Evolutionary conservation across 2,113 vertebrate genomes (phyloP).

Genomic region (Myrmophylax atrothorax): DNA sequence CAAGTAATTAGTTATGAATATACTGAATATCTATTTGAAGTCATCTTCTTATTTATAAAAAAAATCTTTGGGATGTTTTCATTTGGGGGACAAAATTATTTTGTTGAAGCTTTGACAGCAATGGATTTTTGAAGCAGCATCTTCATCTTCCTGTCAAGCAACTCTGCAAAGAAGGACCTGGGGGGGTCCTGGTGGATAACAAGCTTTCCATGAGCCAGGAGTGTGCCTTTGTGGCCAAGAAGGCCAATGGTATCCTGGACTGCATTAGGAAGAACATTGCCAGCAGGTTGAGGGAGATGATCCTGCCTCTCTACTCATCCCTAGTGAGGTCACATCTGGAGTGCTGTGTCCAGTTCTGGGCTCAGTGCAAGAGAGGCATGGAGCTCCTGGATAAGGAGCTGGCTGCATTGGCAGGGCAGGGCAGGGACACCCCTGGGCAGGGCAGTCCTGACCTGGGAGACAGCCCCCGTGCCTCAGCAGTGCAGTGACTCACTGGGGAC

Average conservation of each 20-base stretch:
- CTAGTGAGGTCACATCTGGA: background rate
- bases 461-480: too few relatives aligned
- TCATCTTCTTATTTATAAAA: background rate
- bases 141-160: background rate
- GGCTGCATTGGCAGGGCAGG: too few relatives aligned
- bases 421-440: too few relatives aligned
- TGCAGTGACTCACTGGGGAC: too few relatives aligned
- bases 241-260: accelerated
- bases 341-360: background rate
- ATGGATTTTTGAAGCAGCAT: background rate
- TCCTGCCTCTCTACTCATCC: background rate
- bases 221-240: background rate
- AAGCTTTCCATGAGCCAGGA: background rate
- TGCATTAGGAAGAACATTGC: background rate
- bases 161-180: accelerated
- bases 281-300: background rate
- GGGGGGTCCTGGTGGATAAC: accelerated
- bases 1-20: background rate
- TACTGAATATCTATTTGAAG: background rate
- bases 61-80: background rate
- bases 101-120: background rate
- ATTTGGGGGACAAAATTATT: background rate
- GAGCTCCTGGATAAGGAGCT: background rate
- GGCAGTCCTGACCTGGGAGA: too few relatives aligned
- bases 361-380: background rate